Base-by-base conservation (phyloP, 2,888 invertebrate genomes). In the Xiphydria camelus region DNA sequence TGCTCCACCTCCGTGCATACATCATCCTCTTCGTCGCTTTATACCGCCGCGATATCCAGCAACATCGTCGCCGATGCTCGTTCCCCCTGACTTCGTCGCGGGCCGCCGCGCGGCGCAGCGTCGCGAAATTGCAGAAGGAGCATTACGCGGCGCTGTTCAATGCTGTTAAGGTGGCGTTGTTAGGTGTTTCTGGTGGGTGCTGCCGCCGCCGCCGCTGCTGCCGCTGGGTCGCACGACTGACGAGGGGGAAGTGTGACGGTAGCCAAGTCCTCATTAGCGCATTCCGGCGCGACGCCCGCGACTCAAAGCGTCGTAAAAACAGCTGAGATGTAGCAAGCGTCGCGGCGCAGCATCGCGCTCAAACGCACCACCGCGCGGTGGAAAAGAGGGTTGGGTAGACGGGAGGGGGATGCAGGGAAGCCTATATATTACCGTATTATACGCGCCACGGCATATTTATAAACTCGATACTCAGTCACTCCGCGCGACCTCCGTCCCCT, bases 191-290 rank as follows among this genome's bases (percentile, higher is more conserved):
- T 14, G 26, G 26, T n/a, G n/a, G n/a, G n/a, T n/a, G n/a, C n/a
- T n/a, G 23, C n/a, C 23, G 7, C n/a, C 23, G 23, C 7, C 7
- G 23, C 6, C 23, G 23, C n/a, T n/a, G 23, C 23, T n/a, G 6
- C 23, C 7, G 23, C 23, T n/a, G 23, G 23, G 23, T 23, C 23
- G 15, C 17, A n/a, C 33, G 33, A 18, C 12, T 18, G 17, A 18
- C 17, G 17, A 33, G 18, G 33, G 65, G 63, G 60, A 65, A 65
- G 68, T 66, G 67, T 63, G 68, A 72, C 64, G 69, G 65, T 68
- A 73, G 72, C 72, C 74, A 72, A 74, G 73, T 70, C 69, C 73
- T 75, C 74, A 75, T 75, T 75, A 74, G 72, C 72, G 74, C 74
- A 75, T 75, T 75, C 74, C 74, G 70, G 66, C 68, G 69, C 73